Base-by-base conservation (phyloP, 2,797 vertebrate genomes). In the Columba guinea region DNA sequence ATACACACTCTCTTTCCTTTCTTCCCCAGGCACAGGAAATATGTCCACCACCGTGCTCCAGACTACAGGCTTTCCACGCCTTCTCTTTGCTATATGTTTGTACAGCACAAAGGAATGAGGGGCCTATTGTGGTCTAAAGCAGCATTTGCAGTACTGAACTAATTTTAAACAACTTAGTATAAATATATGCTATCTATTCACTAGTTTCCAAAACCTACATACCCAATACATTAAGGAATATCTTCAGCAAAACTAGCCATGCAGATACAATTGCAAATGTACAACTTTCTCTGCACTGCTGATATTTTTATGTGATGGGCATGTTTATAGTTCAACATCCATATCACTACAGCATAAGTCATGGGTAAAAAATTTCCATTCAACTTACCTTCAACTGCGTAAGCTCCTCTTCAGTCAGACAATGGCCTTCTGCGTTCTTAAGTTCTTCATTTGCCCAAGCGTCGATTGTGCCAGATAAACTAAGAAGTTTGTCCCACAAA, bases 401-500 rank as follows among this genome's bases (percentile, higher is more conserved):
- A 35, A 98, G 97, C 62, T 99, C 98, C 22, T 98, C 97, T 60
- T 98, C 98, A 1, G 95, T 97, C 93, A 98, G 96, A n/a, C 97
- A 97, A n/a, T 63, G 96, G 24, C 97, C 98, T 32, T 98, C 97
- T 60, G 98, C 95, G 7, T 98, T 81, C 51, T 94, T 88, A 68
- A 99, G 98, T 79, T 98, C 98, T 51, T 94, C 87, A 5, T 96
- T 97, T 4, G 97, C 97, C 99, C 99, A 99, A 55, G 94, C 88
- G 0, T 99, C 98, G 5, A 99, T 94, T 24, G 98, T 98, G 53
- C 81, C 97, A 17, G 98, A 99, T 48, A 99, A 94, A 83, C 97
- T 96, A 70, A 98, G 98, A 95, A 99, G 98, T 95, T 99, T 99
- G 89, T 99, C 99, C 99, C 99, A 99, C 91, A 99, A 95, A 97